Percentiles rank a stretch among this genome's conserved stretches.
These are phyloP conservation scores for Drosophila malerkotliana DNA, from an alignment of 1,140 invertebrate species.

Conservation along the genomic window DNA sequence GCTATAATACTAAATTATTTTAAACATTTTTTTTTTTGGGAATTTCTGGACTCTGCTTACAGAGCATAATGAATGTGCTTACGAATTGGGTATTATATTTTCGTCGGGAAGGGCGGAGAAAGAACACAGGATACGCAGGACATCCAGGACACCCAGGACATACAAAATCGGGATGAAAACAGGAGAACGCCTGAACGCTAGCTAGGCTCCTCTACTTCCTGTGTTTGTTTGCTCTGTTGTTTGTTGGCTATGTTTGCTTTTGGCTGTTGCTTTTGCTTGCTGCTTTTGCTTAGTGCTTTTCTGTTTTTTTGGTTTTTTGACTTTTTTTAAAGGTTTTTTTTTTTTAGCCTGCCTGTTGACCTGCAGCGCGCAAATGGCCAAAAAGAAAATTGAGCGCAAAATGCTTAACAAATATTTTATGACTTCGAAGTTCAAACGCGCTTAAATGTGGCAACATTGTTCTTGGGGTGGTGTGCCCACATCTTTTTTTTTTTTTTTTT, in stretches of 20 bases:
- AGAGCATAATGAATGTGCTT: slow-evolving; percentile 70
- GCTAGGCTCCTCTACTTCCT: slow-evolving; percentile 8
- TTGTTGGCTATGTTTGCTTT: slow-evolving; percentile 52
- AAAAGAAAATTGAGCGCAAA: slow-evolving; percentile 78
- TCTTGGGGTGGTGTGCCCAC: slow-evolving; percentile 8
- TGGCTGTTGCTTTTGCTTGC: slow-evolving; percentile 4
- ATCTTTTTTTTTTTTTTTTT: slow-evolving; percentile 19
- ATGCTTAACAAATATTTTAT: slow-evolving; percentile 82
- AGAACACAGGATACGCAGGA: not conserved
- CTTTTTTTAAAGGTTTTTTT: slow-evolving; percentile 14
- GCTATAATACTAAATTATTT: not conserved
- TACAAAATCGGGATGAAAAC: not conserved
- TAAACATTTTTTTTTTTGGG: slow-evolving; percentile 11
- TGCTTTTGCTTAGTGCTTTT: slow-evolving; percentile 14
- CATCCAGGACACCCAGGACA: slow-evolving; percentile 1
- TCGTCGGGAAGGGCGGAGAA: slow-evolving; percentile 10
- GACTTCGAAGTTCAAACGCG: slow-evolving; percentile 76
- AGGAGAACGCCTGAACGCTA: too few species aligned
- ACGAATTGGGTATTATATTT: slow-evolving; percentile 76
- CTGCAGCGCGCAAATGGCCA: slow-evolving; percentile 69
- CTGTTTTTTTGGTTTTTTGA: slow-evolving; percentile 8
- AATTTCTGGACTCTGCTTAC: slow-evolving; percentile 30
- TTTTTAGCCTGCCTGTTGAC: slow-evolving; percentile 63
- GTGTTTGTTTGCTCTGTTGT: slow-evolving; percentile 21
- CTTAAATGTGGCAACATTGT: slow-evolving; percentile 72